A percentile compares a stretch with the other conserved stretches of the same genome.
These are phyloP conservation scores for Cantharis rufa DNA, from an alignment of 2,888 invertebrate species.

Conservation along the genomic window DNA sequence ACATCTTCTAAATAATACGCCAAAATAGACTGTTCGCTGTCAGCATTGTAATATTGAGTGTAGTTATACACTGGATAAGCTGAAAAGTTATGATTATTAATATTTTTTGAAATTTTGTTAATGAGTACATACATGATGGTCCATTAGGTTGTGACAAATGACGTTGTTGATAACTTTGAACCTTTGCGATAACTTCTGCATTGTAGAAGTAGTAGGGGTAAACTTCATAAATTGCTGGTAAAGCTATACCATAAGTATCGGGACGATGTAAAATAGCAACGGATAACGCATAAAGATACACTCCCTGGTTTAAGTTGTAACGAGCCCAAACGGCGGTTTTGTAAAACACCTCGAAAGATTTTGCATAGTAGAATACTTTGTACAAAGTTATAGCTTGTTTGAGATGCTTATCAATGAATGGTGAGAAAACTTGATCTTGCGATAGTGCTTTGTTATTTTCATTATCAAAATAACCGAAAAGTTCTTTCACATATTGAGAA, in stretches of 20 bases:
- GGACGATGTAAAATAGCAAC: constrained; percentile 66
- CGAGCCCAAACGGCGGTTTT: constrained; percentile 72
- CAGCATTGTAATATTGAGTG: constrained; percentile 53
- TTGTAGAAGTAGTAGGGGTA: constrained; percentile 74
- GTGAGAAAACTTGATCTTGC: constrained; percentile 64
- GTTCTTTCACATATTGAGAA: constrained; percentile 62
- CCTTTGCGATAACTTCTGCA: constrained; percentile 68
- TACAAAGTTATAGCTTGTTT: constrained; percentile 67
- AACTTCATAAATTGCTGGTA: constrained; percentile 75
- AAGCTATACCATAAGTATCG: constrained; percentile 66
- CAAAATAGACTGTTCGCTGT: constrained; percentile 60
- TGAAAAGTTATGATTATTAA: not conserved
- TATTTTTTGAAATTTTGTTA: not conserved
- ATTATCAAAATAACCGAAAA: constrained; percentile 59
- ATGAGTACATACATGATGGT: not conserved
- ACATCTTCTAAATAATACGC: constrained; percentile 76
- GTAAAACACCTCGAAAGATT: constrained; percentile 71
- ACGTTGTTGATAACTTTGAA: constrained; percentile 65
- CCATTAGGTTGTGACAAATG: constrained; percentile 27
- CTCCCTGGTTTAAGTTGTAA: constrained; percentile 68
- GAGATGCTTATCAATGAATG: constrained; percentile 63
- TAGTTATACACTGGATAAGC: not conserved
- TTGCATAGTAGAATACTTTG: constrained; percentile 70
- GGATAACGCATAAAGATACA: constrained; percentile 68
- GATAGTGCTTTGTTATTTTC: constrained; percentile 63